A percentile compares a stretch with the other conserved stretches of the same genome.
phyloP scores from a whole-genome alignment of 2,113 vertebrate species.

The Rhea americana region DNA sequence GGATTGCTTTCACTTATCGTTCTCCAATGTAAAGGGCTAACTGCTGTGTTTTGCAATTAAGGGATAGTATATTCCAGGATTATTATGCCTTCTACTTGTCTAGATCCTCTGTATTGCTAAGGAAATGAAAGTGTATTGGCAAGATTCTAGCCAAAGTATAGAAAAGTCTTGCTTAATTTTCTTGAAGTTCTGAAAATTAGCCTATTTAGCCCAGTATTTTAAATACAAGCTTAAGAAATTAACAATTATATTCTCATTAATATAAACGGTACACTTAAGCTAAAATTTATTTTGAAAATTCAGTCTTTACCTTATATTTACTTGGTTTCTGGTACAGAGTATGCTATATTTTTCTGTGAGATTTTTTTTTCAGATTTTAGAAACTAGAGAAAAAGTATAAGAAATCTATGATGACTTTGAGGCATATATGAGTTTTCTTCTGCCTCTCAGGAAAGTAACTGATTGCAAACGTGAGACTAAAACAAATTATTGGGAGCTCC shows the following conservation, averaged over 20 bases:
- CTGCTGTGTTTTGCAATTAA: neutral
- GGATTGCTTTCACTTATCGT: neutral
- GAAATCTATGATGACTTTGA: neutral
- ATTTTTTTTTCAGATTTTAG: neutral
- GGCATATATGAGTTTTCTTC: neutral
- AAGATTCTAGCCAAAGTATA: neutral
- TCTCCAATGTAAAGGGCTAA: neutral
- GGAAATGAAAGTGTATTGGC: neutral
- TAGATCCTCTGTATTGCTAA: neutral
- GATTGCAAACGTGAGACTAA: neutral
- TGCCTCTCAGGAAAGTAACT: neutral
- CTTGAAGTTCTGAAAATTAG: neutral
- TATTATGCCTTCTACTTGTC: neutral
- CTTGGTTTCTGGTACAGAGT: neutral
- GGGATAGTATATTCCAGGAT: neutral
- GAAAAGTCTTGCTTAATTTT: neutral
- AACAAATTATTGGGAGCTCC: neutral
- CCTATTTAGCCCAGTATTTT: neutral
- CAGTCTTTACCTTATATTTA: neutral
- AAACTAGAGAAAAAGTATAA: neutral
- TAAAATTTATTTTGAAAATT: neutral
- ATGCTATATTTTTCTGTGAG: neutral
- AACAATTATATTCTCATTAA: neutral
- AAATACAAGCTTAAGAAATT: neutral
- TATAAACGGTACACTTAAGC: neutral